phyloP scores from a whole-genome alignment of 2,888 invertebrate species.

The Hypolimnas misippus region DNA sequence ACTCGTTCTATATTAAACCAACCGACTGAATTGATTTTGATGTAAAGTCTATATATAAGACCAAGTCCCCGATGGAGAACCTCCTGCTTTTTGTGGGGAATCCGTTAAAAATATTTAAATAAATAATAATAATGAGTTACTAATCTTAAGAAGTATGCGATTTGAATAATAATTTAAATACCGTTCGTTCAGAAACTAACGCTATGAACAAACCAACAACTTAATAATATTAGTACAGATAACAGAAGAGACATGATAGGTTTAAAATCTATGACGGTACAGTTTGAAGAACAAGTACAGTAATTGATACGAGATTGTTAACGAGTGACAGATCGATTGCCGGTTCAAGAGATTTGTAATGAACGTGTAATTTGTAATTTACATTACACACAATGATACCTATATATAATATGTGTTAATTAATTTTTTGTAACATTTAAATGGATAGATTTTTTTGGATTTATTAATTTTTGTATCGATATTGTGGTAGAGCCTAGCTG shows the following conservation, averaged over 20 bases:
- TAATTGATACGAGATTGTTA: conserved; percentile 12
- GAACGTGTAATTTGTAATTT: conserved; percentile 10
- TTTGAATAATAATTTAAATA: no score
- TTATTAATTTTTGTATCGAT: no score
- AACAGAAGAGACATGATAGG: neutral
- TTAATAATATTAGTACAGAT: neutral
- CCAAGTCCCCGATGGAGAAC: no score
- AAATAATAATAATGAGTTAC: no score
- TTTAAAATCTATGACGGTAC: neutral
- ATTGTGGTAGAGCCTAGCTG: no score
- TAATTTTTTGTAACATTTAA: neutral
- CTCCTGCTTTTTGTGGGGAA: no score
- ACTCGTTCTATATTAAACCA: no score
- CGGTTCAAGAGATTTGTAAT: neutral
- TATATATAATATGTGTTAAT: neutral
- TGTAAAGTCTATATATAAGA: no score
- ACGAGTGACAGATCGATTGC: conserved; percentile 8
- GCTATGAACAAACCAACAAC: neutral
- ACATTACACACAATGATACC: neutral
- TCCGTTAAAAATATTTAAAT: no score
- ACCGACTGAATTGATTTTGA: no score
- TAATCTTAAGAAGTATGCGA: no score
- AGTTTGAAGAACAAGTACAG: neutral
- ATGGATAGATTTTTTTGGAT: no score
- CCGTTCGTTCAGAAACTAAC: neutral